Percentiles rank a stretch among this genome's conserved stretches.
phyloP scores from a whole-genome alignment of 2,888 invertebrate genomes.

The Pediacus dermestoides region DNA sequence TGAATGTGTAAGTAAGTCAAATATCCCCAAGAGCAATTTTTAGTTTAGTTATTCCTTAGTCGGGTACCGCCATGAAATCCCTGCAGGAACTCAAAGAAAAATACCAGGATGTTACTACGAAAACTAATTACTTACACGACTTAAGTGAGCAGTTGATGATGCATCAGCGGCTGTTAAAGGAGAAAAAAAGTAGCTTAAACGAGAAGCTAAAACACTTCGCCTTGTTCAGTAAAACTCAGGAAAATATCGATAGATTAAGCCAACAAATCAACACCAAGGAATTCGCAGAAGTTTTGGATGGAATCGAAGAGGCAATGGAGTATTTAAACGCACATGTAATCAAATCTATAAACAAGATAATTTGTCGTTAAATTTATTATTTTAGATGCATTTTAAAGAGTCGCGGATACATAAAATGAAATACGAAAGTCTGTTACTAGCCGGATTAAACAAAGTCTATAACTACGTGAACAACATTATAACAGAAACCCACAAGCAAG shows the following conservation, averaged over 20 bases:
- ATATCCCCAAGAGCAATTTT: conserved; percentile 7
- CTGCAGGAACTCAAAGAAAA: conserved; percentile 70
- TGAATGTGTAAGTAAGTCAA: conserved; percentile 50
- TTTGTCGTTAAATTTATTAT: conserved; percentile 50
- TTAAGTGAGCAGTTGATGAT: conserved; percentile 89
- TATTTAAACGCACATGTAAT: conserved; percentile 75
- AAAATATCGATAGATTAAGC: conserved; percentile 34
- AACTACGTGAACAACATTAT: conserved; percentile 74
- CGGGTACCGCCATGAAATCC: conserved; percentile 49
- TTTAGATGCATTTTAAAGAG: conserved; percentile 73
- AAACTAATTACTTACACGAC: conserved; percentile 86
- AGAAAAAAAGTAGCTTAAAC: conserved; percentile 75
- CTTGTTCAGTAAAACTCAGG: conserved; percentile 56
- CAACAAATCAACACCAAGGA: conserved; percentile 60
- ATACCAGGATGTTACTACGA: conserved; percentile 83
- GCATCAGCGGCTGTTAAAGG: conserved; percentile 81
- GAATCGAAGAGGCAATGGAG: conserved; percentile 81
- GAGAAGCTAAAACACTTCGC: conserved; percentile 81
- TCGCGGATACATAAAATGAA: conserved; percentile 76
- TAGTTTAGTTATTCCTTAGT: neutral
- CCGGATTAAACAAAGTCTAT: conserved; percentile 75
- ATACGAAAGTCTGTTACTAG: conserved; percentile 79
- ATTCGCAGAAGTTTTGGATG: conserved; percentile 75
- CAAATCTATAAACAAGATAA: no score
- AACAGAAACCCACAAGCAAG: conserved; percentile 75